Evolutionary conservation across 1,140 invertebrate species (phyloP).

Genomic region (Stegodyphus mimosarum): DNA sequence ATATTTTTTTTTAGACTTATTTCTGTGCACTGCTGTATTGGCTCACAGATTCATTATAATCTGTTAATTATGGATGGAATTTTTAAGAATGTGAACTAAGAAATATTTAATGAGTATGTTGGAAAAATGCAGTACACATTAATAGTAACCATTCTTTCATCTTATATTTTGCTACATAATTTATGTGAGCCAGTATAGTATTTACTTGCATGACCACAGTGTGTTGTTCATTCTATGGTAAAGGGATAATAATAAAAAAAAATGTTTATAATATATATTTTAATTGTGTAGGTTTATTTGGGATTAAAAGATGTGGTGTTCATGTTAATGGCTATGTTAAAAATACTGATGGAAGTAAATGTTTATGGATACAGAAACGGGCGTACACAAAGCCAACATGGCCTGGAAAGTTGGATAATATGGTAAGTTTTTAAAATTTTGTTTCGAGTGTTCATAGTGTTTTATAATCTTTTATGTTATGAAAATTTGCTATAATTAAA

Average conservation of each 20-base stretch:
- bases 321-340: conserved; percentile 93
- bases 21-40: neutral
- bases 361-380: conserved; percentile 92
- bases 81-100: neutral
- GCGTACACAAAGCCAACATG: conserved; percentile 92
- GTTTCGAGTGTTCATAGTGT: neutral
- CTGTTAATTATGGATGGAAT: neutral
- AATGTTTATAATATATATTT: neutral
- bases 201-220: neutral
- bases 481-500: neutral
- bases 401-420: conserved; percentile 94
- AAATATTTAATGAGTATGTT: neutral
- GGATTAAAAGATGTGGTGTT: conserved; percentile 91
- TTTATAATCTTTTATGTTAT: neutral
- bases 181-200: neutral
- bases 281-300: conserved; percentile 78
- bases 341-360: conserved; percentile 84
- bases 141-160: neutral
- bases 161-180: neutral
- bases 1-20: neutral
- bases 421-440: conserved; percentile 72
- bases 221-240: neutral
- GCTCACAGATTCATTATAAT: neutral
- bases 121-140: neutral
- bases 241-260: neutral